Conservation (phyloP, 2,113 vertebrate genomes). For the Tenrec ecaudatus region DNA sequence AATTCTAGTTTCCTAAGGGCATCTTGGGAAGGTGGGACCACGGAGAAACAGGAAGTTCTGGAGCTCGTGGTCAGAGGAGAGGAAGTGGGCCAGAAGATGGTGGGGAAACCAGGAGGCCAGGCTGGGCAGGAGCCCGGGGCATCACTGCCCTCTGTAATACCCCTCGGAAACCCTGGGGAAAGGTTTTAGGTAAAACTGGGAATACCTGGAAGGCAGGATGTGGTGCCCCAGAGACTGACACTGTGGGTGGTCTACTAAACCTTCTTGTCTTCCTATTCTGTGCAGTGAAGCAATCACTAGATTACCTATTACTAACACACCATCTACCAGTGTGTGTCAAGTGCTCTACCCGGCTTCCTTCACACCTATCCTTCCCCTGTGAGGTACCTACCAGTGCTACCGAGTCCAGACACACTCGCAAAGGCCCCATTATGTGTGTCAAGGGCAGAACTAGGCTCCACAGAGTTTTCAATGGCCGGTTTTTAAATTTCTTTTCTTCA, state of each 20-base stretch:
- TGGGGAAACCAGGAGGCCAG: background rate
- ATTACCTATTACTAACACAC: no score
- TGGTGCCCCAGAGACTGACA: background rate
- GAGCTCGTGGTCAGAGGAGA: background rate
- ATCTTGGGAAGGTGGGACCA: background rate
- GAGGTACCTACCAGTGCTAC: background rate
- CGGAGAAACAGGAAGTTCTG: background rate
- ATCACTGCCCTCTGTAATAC: background rate
- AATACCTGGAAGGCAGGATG: background rate
- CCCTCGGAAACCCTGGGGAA: background rate
- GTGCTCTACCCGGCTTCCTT: background rate
- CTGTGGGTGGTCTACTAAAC: background rate
- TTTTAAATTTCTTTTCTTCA: background rate
- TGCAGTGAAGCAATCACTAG: background rate
- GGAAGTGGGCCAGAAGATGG: background rate
- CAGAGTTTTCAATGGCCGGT: background rate
- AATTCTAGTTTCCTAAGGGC: background rate
- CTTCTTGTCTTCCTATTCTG: background rate
- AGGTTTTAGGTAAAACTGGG: slow-evolving; percentile 1
- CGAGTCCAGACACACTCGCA: background rate
- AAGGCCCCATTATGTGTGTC: background rate
- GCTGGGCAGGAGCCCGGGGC: background rate
- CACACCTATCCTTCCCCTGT: background rate
- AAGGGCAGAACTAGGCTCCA: background rate
- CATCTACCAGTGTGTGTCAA: background rate